phyloP scores from a whole-genome alignment of 1,140 invertebrate genomes.

The Batillaria attramentaria region DNA sequence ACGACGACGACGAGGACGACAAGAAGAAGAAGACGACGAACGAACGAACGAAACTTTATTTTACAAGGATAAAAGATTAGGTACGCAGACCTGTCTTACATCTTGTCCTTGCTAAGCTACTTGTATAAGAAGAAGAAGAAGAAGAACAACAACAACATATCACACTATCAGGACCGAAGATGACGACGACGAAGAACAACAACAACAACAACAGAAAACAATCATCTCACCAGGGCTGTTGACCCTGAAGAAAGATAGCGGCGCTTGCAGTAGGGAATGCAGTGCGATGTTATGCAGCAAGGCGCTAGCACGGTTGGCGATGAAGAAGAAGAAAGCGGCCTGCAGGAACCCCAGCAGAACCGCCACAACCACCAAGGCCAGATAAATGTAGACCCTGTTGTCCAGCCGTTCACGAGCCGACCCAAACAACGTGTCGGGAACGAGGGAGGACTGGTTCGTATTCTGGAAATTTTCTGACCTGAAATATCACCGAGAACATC shows the following conservation, averaged over 20 bases:
- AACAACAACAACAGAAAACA: not conserved
- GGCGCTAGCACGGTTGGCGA: constrained; percentile 33
- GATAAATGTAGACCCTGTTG: constrained; percentile 41
- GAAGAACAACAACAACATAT: too few species aligned
- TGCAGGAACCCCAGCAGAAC: constrained; percentile 43
- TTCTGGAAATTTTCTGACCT: constrained; percentile 47
- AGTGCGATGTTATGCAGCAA: constrained; percentile 46
- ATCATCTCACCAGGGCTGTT: constrained; percentile 41
- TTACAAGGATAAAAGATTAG: too few species aligned
- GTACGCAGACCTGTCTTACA: too few species aligned
- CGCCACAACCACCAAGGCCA: constrained; percentile 37
- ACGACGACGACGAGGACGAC: too few species aligned
- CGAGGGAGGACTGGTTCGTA: constrained; percentile 2
- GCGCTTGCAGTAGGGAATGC: constrained; percentile 39
- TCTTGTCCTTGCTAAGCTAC: too few species aligned
- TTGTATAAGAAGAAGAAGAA: too few species aligned
- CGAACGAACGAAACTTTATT: too few species aligned
- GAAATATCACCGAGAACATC: too few species aligned
- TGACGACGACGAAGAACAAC: too few species aligned
- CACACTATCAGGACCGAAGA: too few species aligned
- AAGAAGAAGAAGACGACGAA: too few species aligned
- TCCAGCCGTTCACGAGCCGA: constrained; percentile 24
- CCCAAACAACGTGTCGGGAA: constrained; percentile 34
- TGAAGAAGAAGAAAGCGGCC: constrained; percentile 43
- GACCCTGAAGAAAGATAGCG: constrained; percentile 42